Evolutionary conservation across 2,797 vertebrate genomes (phyloP).

Genomic region (Dermochelys coriacea): DNA sequence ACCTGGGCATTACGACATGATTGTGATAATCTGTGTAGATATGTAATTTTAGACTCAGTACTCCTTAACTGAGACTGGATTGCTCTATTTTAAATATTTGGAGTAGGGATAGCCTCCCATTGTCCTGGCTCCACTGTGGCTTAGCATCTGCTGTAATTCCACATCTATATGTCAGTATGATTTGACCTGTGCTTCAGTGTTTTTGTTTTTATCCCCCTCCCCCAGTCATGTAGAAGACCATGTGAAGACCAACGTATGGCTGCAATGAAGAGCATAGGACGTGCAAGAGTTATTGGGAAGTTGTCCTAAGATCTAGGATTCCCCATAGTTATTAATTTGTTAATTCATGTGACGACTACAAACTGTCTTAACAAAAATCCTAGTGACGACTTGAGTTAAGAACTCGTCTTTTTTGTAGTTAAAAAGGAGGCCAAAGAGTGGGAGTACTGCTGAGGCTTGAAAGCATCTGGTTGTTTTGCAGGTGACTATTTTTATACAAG

Average conservation of each 20-base stretch:
- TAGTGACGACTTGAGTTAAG: too few relatives aligned
- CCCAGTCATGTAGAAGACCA: not conserved
- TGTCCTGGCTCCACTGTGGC: not conserved
- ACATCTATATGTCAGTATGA: not conserved
- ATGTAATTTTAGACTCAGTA: not conserved
- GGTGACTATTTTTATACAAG: not conserved
- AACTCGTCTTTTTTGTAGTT: fast-evolving
- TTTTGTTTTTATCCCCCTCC: too few relatives aligned
- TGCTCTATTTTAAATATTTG: fast-evolving
- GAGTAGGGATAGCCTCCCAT: not conserved
- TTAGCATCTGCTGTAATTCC: not conserved
- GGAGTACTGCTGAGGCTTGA: fast-evolving
- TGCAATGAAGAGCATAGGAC: not conserved
- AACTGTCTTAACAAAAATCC: fast-evolving
- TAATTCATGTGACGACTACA: not conserved
- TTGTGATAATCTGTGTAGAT: fast-evolving
- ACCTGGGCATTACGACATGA: not conserved
- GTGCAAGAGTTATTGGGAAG: not conserved
- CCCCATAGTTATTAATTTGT: not conserved
- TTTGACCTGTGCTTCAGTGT: not conserved
- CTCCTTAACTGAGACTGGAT: not conserved
- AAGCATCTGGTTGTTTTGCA: not conserved
- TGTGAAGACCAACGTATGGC: not conserved
- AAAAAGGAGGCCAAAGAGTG: not conserved
- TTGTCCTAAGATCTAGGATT: not conserved